Evolutionary conservation across 2,113 vertebrate species (phyloP), one percentile per base, ranked within the genome.

Genomic region (Phalacrocorax carbo): DNA sequence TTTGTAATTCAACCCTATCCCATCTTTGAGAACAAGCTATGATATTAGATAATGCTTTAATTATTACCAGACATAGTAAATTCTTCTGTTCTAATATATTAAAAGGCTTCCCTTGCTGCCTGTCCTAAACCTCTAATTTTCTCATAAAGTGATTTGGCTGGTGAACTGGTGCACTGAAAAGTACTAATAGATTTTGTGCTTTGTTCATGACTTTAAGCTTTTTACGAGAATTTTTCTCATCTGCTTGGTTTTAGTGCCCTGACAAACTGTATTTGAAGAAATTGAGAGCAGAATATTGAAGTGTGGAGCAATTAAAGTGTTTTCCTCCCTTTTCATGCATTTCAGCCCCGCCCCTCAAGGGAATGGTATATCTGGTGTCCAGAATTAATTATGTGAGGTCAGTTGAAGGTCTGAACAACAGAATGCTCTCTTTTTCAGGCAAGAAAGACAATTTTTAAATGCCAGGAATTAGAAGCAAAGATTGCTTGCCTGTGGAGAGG

Each of bases 311-410:
- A 85, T 91, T 91, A 80, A 90, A 91, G 81, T 78, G 29, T 84
- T 96, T 96, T 89, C 55, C 23, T 97, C 83, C 58, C 54, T 90
- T 92, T 94, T 80, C 66, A 46, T 85, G 66, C 58, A 8, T 91
- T 93, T 96, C n/a, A 64, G 26, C 51, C 27, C 6, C 0, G 0
- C 21, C 75, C 46, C 95, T 90, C 79, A 73, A 90, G 82, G 84
- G 93, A 93, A 51, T 73, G 68, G 49, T 94, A 38, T 7, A 48
- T 91, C 89, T 97, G 78, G 70, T 97, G 90, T 85, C 83, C 73
- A 87, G 89, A 88, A 77, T 95, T 94, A 82, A 84, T 96, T 94
- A 92, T 48, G 42, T 88, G 86, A 94, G 94, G 95, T 94, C 96
- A 94, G 25, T 54, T 88, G 85, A 80, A 96, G 62, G 71, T 85